Evolutionary conservation across 2,113 vertebrate species (phyloP), one percentile per base, ranked within the genome.

Genomic region (Gorsachius goisagi): DNA sequence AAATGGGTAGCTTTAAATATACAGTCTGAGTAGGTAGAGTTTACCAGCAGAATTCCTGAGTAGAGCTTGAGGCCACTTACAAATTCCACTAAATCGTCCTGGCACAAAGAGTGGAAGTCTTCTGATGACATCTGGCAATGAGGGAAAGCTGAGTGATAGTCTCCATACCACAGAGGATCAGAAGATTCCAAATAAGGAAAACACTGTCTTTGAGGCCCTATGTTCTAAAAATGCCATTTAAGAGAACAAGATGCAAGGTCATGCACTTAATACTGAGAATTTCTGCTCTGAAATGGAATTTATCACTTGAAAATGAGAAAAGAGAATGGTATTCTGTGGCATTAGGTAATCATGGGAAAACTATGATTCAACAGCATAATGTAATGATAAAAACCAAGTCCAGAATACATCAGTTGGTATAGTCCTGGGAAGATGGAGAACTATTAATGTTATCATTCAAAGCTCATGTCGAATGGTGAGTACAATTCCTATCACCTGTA

Each of bases 81-180:
- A 72, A 76, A 49, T 93, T 67, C 39, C 7, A 9, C 21, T 72
- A 72, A 82, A 79, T 44, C 5, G 9, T 12, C 47, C 16, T 67
- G 15, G 8, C 35, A 52, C 5, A 37, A 67, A 32, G 23, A 85
- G 5, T 15, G 5, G 19, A 93, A 88, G 4, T 62, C 44, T 67
- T n/a, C 26, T 83, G 64, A 63, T 37, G 45, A 53, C 3, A 68
- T n/a, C 28, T 71, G 41, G 14, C 0, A 0, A 26, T 41, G 20
- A 67, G 5, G n/a, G 50, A 74, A 93, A 88, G 20, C 44, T 63
- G 49, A 68, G 26, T 27, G 22, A 63, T 9, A 58, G 21, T 18
- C 30, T 58, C 18, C 28, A 15, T 23, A 63, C 12, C 66, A n/a
- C 21, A 74, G n/a, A 66, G 17, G 9, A 49, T 41, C 23, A 59